These are phyloP conservation scores for Chrysolina americana DNA, from an alignment of 2,888 invertebrate species.

Conservation along the genomic window DNA sequence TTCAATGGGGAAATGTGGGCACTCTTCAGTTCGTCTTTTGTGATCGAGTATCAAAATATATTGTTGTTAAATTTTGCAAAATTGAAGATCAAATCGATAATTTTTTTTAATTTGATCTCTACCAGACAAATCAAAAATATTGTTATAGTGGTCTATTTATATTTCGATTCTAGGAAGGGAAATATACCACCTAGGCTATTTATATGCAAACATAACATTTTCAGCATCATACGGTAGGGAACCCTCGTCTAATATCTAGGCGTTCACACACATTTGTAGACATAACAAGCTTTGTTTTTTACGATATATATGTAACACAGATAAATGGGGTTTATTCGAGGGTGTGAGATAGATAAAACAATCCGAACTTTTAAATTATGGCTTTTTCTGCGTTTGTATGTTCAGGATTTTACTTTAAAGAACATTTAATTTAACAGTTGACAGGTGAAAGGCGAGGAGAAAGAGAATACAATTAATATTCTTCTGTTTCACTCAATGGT, in stretches of 20 bases:
- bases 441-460: slow-evolving; percentile 32
- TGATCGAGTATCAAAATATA: no score
- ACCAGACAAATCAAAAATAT: no score
- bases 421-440: slow-evolving; percentile 40
- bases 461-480: slow-evolving; percentile 34
- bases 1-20: no score
- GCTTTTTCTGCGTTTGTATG: slow-evolving; percentile 43
- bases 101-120: no score
- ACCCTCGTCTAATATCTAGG: slow-evolving; percentile 43
- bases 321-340: slow-evolving; percentile 44
- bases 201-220: slow-evolving; percentile 46
- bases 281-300: slow-evolving; percentile 47
- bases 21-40: no score
- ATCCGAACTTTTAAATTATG: slow-evolving; percentile 45
- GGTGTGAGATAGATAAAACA: slow-evolving; percentile 47
- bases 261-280: slow-evolving; percentile 46
- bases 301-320: slow-evolving; percentile 44
- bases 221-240: slow-evolving; percentile 35
- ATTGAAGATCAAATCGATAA: no score
- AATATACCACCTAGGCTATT: slow-evolving; percentile 41
- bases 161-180: slow-evolving; percentile 23
- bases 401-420: slow-evolving; percentile 37
- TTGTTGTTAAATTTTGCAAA: no score
- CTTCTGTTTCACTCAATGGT: slow-evolving; percentile 22
- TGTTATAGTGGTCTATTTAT: background rate